These are phyloP conservation scores for Chrysolina oricalcia DNA, from an alignment of 2,888 invertebrate species.

Conservation along the genomic window DNA sequence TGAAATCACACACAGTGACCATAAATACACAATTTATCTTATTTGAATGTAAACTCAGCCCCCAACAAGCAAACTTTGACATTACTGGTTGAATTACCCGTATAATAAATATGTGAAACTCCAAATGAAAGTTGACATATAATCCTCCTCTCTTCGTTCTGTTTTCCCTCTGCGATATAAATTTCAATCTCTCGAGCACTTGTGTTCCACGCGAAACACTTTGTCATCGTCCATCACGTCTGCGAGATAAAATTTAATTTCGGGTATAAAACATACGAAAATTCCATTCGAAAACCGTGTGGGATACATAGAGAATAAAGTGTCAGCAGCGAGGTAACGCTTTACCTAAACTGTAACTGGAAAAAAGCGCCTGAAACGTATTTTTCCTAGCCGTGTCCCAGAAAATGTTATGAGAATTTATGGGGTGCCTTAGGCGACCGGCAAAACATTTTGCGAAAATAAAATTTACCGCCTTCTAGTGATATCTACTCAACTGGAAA, in stretches of 20 bases:
- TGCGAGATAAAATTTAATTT: constrained; percentile 37
- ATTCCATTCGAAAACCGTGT: constrained; percentile 20
- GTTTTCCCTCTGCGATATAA: not conserved
- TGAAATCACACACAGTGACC: too few relatives aligned
- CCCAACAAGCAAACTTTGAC: not conserved
- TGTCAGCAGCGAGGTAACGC: constrained; percentile 36
- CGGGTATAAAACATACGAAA: constrained; percentile 24
- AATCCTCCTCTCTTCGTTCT: not conserved
- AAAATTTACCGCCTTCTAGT: constrained; percentile 52
- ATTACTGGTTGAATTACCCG: not conserved
- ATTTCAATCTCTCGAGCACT: constrained; percentile 19
- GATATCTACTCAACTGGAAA: not conserved
- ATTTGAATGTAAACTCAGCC: too few relatives aligned
- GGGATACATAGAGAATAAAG: constrained; percentile 25
- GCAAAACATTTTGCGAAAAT: constrained; percentile 57
- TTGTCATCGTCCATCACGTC: constrained; percentile 28
- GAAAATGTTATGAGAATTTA: constrained; percentile 61
- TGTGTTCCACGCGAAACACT: constrained; percentile 17
- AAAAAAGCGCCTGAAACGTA: constrained; percentile 56
- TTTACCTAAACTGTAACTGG: constrained; percentile 54
- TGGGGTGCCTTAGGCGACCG: constrained; percentile 57
- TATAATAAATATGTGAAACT: not conserved
- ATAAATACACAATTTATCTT: too few relatives aligned
- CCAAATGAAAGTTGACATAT: constrained; percentile 12
- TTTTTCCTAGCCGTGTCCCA: constrained; percentile 59